phyloP scores from a whole-genome alignment of 30 jellyfish, hydroid and myxozoan genomes.

The Aurelia aurita complex sp. Pacific region DNA sequence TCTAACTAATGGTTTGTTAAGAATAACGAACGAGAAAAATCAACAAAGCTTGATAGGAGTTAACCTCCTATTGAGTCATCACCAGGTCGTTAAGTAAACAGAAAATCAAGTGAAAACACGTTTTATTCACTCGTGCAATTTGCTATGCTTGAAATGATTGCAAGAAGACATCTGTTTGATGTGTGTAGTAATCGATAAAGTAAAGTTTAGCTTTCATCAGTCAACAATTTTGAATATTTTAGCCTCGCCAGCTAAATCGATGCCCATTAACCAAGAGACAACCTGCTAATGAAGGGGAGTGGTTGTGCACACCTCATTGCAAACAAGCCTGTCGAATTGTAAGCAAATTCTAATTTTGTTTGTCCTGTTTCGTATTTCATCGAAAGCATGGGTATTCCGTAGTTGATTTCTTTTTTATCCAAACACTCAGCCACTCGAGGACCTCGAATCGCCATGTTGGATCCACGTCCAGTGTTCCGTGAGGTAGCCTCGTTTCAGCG shows the following conservation, averaged over 20 bases:
- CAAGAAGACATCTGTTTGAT: conserved; percentile 6
- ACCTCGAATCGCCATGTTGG: too few relatives aligned
- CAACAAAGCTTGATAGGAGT: conserved; percentile 18
- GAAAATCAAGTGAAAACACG: conserved; percentile 8
- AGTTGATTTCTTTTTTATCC: too few relatives aligned
- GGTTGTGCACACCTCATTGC: conserved; percentile 18
- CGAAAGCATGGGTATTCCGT: too few relatives aligned
- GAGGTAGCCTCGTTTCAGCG: too few relatives aligned
- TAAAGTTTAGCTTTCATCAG: conserved; percentile 49
- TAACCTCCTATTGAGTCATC: conserved; percentile 3
- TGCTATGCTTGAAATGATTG: conserved; percentile 1
- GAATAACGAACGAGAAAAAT: conserved; percentile 1
- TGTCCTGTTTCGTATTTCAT: not conserved
- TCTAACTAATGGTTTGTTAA: conserved; percentile 37
- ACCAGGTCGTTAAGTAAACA: conserved; percentile 49
- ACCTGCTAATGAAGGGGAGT: conserved; percentile 27
- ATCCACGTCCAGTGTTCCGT: too few relatives aligned
- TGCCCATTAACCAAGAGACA: conserved; percentile 19
- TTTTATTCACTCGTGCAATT: conserved; percentile 12
- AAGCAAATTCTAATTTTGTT: conserved; percentile 1
- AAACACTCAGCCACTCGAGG: too few relatives aligned
- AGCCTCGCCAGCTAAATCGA: conserved; percentile 1
- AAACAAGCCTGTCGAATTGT: conserved; percentile 11
- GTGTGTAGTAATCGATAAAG: conserved; percentile 20
- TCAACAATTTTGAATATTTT: conserved; percentile 6